Conservation (phyloP, 2,797 vertebrate species). For the Leucoraja ocellata region DNA sequence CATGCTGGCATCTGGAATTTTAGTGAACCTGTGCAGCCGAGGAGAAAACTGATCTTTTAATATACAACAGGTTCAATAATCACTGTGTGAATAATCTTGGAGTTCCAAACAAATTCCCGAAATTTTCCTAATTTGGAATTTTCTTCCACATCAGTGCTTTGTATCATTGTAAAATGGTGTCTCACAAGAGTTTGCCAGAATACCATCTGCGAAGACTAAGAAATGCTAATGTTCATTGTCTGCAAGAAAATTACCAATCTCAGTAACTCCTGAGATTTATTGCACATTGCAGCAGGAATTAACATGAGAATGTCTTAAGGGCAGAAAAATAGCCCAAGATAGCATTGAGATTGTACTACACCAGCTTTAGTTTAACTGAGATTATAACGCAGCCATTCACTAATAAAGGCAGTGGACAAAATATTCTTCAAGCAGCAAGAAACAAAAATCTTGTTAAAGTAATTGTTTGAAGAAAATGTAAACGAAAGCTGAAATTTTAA, state of each 20-base stretch:
- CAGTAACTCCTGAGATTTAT: conserved; percentile 35
- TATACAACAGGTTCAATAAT: neutral
- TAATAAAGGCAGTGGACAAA: conserved; percentile 43
- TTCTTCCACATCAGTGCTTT: neutral
- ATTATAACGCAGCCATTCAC: conserved; percentile 40
- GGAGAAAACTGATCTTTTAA: neutral
- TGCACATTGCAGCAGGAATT: conserved; percentile 31
- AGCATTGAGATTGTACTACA: conserved; percentile 41
- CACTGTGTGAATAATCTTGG: neutral
- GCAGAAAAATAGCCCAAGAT: conserved; percentile 24
- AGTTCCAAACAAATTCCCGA: conserved; percentile 30
- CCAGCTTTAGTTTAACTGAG: conserved; percentile 41
- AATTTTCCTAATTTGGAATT: conserved; percentile 39
- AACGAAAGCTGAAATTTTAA: conserved; percentile 3
- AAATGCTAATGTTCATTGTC: conserved; percentile 39
- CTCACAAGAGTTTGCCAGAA: conserved; percentile 33
- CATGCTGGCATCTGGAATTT: neutral
- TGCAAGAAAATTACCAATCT: conserved; percentile 32
- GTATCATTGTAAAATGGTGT: conserved; percentile 11
- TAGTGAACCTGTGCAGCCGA: neutral
- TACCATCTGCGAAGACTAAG: conserved; percentile 32
- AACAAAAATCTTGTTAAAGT: conserved; percentile 38
- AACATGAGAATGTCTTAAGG: conserved; percentile 35
- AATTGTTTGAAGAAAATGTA: conserved; percentile 31
- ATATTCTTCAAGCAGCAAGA: conserved; percentile 39